phyloP scores from a whole-genome alignment of 2,888 invertebrate species.

The Pemphredon lugubris region DNA sequence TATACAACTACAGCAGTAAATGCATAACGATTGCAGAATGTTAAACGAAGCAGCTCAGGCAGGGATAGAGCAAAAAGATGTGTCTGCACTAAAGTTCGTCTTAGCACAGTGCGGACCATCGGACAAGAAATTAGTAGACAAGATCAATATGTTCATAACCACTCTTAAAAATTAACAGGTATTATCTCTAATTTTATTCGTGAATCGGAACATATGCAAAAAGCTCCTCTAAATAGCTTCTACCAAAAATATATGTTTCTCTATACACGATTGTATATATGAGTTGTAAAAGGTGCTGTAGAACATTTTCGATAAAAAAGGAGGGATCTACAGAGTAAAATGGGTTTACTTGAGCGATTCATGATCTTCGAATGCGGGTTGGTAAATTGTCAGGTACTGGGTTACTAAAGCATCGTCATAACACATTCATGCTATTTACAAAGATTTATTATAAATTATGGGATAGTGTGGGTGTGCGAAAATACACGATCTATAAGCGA shows the following conservation, averaged over 20 bases:
- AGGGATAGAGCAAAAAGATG: conserved; percentile 90
- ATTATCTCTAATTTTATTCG: no score
- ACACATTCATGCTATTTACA: not conserved
- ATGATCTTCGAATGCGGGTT: no score
- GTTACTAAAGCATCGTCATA: no score
- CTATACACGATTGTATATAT: not conserved
- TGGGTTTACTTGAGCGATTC: no score
- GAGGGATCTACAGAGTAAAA: no score
- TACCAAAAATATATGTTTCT: conserved; percentile 6
- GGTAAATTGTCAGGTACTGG: no score
- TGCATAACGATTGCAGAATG: conserved; percentile 83
- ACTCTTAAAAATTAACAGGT: conserved; percentile 80
- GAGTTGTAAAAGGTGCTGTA: not conserved
- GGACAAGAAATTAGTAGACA: conserved; percentile 80
- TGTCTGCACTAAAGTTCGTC: conserved; percentile 86
- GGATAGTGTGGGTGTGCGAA: not conserved
- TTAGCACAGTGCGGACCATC: conserved; percentile 84
- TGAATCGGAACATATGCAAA: not conserved
- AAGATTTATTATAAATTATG: not conserved
- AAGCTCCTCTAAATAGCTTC: not conserved
- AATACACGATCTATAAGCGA: not conserved
- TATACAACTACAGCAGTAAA: no score
- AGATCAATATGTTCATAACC: conserved; percentile 81
- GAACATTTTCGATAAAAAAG: no score
- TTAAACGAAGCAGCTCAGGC: conserved; percentile 90